Base-by-base conservation (phyloP, 2,113 vertebrate species). In the Carassius carassius region DNA sequence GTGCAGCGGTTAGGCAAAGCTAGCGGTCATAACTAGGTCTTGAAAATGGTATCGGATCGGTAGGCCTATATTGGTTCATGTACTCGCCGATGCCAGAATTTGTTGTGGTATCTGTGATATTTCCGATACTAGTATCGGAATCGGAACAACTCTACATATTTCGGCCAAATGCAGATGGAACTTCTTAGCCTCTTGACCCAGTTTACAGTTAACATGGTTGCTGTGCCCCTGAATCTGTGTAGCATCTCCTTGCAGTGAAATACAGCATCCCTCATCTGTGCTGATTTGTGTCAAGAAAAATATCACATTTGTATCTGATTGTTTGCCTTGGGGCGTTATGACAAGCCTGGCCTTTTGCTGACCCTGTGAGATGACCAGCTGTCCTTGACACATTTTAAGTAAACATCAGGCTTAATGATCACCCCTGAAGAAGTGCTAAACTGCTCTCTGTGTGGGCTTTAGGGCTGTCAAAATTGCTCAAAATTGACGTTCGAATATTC, bases 301-400 rank as follows among this genome's bases (percentile, higher is more conserved):
- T 32, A 69, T 19, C 16, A 35, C 21, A 21, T n/a, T 76, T 74
- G 70, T 82, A 41, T 41, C 37, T 9, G 37, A 41, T 41, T 41
- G 37, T 37, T 37, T 37, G 35, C 35, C 35, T 37, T 4, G 62
- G 49, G 49, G 41, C 4, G 25, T 56, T 58, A 67, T 69, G 75
- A 74, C 67, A 82, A 19, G 44, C 54, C 29, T 83, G 67, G 23
- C 76, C 67, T 75, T 86, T 51, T 44, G 65, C 56, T 51, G 17
- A 56, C 81, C 73, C 63, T 70, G 82, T 81, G 32, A 73, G 73
- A 23, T 54, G 73, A 76, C 69, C 84, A 77, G 81, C 81, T 88
- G 78, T 60, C 69, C 60, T 41, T 60, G 56, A 77, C 70, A 86
- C 58, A 5, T 51, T n/a, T 54, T 70, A 81, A 82, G 51, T 75